These are phyloP conservation scores for Apolygus lucorum DNA, from an alignment of 1,140 invertebrate species.

Conservation along the genomic window DNA sequence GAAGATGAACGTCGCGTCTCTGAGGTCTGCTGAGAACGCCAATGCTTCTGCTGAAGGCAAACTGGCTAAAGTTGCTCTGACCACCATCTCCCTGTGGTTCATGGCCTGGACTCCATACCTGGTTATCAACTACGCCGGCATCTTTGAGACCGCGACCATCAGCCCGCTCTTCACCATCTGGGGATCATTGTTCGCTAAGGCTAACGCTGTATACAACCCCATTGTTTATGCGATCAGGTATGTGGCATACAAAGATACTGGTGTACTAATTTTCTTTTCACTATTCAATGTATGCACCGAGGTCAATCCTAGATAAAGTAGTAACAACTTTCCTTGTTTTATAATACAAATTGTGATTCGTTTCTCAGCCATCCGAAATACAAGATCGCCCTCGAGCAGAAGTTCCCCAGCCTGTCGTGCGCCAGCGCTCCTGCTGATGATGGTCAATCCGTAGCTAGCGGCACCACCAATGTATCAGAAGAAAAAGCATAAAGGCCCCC, in stretches of 20 bases:
- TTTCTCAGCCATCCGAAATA: constrained; percentile 66
- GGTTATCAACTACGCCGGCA: constrained; percentile 66
- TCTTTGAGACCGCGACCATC: constrained; percentile 56
- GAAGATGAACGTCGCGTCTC: constrained; percentile 74
- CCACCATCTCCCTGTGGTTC: constrained; percentile 73
- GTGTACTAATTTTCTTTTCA: too few species aligned
- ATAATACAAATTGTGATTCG: constrained; percentile 18
- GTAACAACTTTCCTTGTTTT: not conserved
- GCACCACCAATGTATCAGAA: constrained; percentile 28
- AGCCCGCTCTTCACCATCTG: constrained; percentile 65
- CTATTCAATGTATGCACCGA: too few species aligned
- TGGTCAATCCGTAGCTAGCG: constrained; percentile 25
- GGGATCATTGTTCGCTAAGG: constrained; percentile 69
- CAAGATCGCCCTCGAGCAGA: constrained; percentile 56
- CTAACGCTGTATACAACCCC: constrained; percentile 70
- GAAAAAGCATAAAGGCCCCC: constrained; percentile 22
- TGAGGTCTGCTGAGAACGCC: constrained; percentile 56
- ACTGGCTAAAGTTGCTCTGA: constrained; percentile 70
- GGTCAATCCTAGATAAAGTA: too few species aligned
- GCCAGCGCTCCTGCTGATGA: constrained; percentile 25
- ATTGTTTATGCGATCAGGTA: constrained; percentile 74
- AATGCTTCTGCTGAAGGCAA: constrained; percentile 64
- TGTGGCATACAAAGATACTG: too few species aligned
- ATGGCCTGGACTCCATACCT: constrained; percentile 76
- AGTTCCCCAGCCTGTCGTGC: constrained; percentile 48